Evolutionary conservation across 2,797 vertebrate species (phyloP).

Genomic region (Micromesistius poutassou): DNA sequence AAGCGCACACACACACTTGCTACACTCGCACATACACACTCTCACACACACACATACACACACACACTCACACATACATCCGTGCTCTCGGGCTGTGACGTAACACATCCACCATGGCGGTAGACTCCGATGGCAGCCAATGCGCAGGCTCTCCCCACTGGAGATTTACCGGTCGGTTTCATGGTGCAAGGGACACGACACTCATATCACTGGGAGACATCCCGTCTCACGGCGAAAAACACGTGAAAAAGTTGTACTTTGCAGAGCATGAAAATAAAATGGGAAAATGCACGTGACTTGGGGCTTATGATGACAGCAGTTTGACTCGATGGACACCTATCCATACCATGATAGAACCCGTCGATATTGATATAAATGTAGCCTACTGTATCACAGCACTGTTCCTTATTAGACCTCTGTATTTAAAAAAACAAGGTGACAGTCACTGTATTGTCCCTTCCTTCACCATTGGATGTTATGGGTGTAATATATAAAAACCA

Average conservation of each 20-base stretch:
- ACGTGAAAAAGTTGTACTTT: background rate
- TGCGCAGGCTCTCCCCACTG: slow-evolving; percentile 47
- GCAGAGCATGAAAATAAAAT: background rate
- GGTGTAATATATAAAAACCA: background rate
- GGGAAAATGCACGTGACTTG: background rate
- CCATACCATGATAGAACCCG: background rate
- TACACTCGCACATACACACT: slow-evolving; percentile 19
- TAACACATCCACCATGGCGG: slow-evolving; percentile 61
- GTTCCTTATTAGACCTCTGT: background rate
- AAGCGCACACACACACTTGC: slow-evolving; percentile 1
- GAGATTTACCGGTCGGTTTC: slow-evolving; percentile 32
- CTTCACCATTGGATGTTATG: background rate
- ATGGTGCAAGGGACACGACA: slow-evolving; percentile 13
- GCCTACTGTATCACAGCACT: background rate
- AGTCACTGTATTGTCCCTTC: background rate
- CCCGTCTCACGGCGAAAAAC: background rate
- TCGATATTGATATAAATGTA: background rate
- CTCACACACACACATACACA: slow-evolving; percentile 25
- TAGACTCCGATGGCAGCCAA: slow-evolving; percentile 51
- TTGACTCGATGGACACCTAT: background rate
- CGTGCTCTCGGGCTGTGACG: slow-evolving; percentile 64
- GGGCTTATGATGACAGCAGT: background rate
- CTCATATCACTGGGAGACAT: background rate
- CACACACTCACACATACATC: slow-evolving; percentile 42
- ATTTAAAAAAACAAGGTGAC: background rate